These are phyloP conservation scores for Acanthaster planci DNA, from an alignment of 35 echinoderm and acorn worm species.

Conservation along the genomic window DNA sequence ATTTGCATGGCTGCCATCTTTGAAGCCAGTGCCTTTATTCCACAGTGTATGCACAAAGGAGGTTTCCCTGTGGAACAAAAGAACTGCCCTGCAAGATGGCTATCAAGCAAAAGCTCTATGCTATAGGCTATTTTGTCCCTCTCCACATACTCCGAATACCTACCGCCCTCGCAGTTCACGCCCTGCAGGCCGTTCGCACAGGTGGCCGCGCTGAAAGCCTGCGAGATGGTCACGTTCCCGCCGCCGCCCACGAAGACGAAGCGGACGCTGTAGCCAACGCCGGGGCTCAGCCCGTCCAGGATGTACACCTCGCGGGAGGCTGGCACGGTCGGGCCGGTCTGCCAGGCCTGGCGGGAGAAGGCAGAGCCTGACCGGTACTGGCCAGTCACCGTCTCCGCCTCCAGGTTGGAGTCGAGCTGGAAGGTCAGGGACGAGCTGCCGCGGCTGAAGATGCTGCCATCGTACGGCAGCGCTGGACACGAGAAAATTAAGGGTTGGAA, in stretches of 20 bases:
- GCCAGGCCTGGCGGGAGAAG: conserved; percentile 2
- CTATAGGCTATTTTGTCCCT: too few relatives aligned
- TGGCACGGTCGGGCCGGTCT: not conserved
- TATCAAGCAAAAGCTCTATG: too few relatives aligned
- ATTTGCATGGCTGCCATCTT: too few relatives aligned
- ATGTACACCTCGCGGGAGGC: conserved; percentile 32
- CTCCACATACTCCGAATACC: too few relatives aligned
- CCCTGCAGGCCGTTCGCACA: conserved; percentile 44
- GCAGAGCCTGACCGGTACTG: not conserved
- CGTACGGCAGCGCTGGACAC: not conserved
- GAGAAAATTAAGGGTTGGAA: not conserved
- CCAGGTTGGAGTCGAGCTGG: not conserved
- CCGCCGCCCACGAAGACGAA: conserved; percentile 25
- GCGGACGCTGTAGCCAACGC: conserved; percentile 32
- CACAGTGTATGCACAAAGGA: too few relatives aligned
- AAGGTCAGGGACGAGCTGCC: not conserved
- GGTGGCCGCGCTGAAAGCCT: conserved; percentile 28
- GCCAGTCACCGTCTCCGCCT: conserved; percentile 1
- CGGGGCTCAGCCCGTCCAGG: conserved; percentile 25
- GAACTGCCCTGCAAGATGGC: too few relatives aligned
- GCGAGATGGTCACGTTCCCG: conserved; percentile 23
- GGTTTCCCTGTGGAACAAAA: too few relatives aligned
- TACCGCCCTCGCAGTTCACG: conserved; percentile 50
- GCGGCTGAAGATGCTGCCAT: conserved; percentile 1
- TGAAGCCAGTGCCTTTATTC: too few relatives aligned